Evolutionary conservation across 2,888 invertebrate genomes (phyloP).

Genomic region (Caenorhabditis afra): DNA sequence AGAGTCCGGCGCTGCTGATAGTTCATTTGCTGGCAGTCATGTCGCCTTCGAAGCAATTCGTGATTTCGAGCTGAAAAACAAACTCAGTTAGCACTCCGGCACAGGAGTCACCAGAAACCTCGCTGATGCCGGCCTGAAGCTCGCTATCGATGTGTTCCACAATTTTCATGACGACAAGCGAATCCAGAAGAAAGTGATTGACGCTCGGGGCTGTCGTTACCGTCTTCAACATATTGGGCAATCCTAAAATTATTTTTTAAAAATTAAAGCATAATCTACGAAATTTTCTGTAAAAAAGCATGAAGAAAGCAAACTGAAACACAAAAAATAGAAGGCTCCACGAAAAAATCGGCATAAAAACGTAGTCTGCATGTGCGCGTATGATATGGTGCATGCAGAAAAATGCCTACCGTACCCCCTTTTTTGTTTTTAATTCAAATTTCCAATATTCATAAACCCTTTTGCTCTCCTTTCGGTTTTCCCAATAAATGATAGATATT

Average conservation of each 20-base stretch:
- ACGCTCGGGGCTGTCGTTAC: slow-evolving; percentile 69
- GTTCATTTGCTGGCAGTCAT: slow-evolving; percentile 32
- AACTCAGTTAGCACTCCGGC: slow-evolving; percentile 80
- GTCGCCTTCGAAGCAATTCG: slow-evolving; percentile 80
- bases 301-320: slow-evolving; percentile 6
- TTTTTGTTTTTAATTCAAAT: too few relatives aligned
- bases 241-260: slow-evolving; percentile 33
- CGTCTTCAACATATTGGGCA: slow-evolving; percentile 36
- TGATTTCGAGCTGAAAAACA: slow-evolving; percentile 79
- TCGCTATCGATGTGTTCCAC: slow-evolving; percentile 81
- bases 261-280: too few relatives aligned
- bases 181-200: slow-evolving; percentile 75
- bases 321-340: slow-evolving; percentile 25
- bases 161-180: slow-evolving; percentile 78
- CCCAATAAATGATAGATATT: too few relatives aligned
- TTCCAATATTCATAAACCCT: too few relatives aligned
- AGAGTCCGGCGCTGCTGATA: slow-evolving; percentile 90
- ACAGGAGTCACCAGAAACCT: slow-evolving; percentile 79
- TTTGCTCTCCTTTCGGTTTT: too few relatives aligned
- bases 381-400: slow-evolving; percentile 14
- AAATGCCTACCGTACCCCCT: slow-evolving; percentile 29
- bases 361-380: slow-evolving; percentile 39
- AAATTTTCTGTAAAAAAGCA: not conserved
- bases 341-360: slow-evolving; percentile 11
- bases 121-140: slow-evolving; percentile 79